These are phyloP conservation scores for Xenentodon cancila DNA, from an alignment of 2,797 vertebrate genomes.

Conservation along the genomic window DNA sequence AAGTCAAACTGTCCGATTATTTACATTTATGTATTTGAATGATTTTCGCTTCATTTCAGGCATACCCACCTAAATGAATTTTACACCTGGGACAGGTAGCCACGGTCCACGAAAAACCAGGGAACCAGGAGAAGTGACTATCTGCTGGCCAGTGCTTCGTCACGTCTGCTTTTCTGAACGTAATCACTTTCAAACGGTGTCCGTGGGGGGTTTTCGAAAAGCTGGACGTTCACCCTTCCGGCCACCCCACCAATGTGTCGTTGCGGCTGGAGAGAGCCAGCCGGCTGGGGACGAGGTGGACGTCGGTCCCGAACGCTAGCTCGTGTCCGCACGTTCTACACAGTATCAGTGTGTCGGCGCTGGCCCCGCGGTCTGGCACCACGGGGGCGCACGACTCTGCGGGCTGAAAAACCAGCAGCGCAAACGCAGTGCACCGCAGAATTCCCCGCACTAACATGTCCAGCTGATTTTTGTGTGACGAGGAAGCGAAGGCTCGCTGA, in stretches of 20 bases:
- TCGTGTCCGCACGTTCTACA: slow-evolving; percentile 70
- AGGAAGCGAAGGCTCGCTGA: too few relatives aligned
- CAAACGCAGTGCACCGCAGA: slow-evolving; percentile 4
- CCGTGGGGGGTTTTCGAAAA: slow-evolving; percentile 74
- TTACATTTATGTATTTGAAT: too few relatives aligned
- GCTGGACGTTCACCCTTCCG: slow-evolving; percentile 53
- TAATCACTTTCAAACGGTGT: slow-evolving; percentile 71
- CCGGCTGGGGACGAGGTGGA: slow-evolving; percentile 58
- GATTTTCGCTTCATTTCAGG: neutral
- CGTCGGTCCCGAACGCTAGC: slow-evolving; percentile 48
- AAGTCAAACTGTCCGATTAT: too few relatives aligned
- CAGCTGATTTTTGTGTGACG: too few relatives aligned
- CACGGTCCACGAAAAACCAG: slow-evolving; percentile 67
- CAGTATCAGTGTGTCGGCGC: slow-evolving; percentile 48
- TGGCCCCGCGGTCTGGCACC: slow-evolving; percentile 4
- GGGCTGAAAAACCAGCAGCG: slow-evolving; percentile 13
- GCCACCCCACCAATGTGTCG: slow-evolving; percentile 47
- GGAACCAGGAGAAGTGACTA: slow-evolving; percentile 64
- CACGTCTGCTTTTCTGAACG: slow-evolving; percentile 70
- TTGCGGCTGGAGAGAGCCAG: slow-evolving; percentile 69
- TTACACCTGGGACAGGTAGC: slow-evolving; percentile 71
- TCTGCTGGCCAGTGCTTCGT: slow-evolving; percentile 76
- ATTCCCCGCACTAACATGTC: too few relatives aligned
- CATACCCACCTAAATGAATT: slow-evolving; percentile 66
- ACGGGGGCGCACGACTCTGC: slow-evolving; percentile 35